phyloP scores from a whole-genome alignment of 2,797 vertebrate species.

The Tauraco hartlaubi region DNA sequence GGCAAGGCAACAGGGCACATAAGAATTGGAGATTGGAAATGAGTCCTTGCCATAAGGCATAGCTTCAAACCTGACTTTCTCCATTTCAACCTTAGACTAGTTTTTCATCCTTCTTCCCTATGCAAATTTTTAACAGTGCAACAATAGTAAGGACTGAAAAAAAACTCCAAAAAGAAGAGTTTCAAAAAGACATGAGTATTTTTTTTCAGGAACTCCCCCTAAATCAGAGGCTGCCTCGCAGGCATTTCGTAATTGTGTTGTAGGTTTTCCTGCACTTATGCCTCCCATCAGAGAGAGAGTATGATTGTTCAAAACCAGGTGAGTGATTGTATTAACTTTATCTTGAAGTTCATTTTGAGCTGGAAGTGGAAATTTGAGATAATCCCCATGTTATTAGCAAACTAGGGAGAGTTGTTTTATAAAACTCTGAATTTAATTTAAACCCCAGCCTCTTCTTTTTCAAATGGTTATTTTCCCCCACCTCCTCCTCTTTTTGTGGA shows the following conservation, averaged over 20 bases:
- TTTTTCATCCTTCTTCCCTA: neutral
- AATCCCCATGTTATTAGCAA: neutral
- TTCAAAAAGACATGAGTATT: neutral
- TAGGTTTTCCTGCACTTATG: neutral
- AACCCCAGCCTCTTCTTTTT: neutral
- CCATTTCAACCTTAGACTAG: neutral
- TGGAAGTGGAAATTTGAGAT: neutral
- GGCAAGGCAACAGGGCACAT: neutral
- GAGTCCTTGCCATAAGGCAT: neutral
- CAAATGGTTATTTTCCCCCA: neutral
- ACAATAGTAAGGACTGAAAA: neutral
- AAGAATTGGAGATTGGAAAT: neutral
- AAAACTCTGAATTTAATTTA: neutral
- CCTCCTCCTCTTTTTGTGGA: neutral
- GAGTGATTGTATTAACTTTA: neutral
- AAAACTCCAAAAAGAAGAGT: neutral
- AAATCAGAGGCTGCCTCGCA: neutral
- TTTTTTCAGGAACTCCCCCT: neutral
- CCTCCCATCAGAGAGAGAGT: neutral
- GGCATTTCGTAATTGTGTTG: neutral
- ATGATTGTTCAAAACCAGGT: neutral
- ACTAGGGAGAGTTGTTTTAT: neutral
- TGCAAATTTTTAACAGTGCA: neutral
- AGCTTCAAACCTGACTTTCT: neutral
- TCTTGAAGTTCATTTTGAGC: neutral